Base-by-base conservation (phyloP, 2,113 vertebrate genomes). In the Tupaia chinensis region DNA sequence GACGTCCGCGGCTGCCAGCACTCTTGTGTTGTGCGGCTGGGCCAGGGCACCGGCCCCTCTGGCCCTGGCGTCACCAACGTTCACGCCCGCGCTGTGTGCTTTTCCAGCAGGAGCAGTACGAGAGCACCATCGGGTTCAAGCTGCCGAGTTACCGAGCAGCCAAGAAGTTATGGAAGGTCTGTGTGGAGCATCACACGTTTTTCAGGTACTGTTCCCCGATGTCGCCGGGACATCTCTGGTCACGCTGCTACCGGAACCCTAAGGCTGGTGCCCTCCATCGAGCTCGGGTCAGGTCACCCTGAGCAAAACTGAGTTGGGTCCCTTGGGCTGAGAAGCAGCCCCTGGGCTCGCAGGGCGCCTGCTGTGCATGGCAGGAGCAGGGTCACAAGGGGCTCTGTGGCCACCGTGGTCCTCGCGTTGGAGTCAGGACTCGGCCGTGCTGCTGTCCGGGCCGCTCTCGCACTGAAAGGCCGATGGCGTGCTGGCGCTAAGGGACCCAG, bases 121-220 rank as follows among this genome's bases (percentile, higher is more conserved):
- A 99, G 98, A 99, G 99, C 95, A 99, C 99, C 29, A 99, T 99
- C 83, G 99, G 99, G 32, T 99, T 99, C 98, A 99, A 99, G 97
- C 99, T 99, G 94, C 99, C 99, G 32, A 99, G 99, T 97, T 99
- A 99, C 97, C 99, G 99, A 94, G 99, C 99, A 20, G 99, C 99
- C n/a, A 99, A 99, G 98, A 99, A 99, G 98, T 98, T 99, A 94
- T 99, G 99, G 99, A 99, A 99, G 98, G 99, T 99, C 9, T 99
- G 99, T 97, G 99, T 99, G 54, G 99, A 99, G 32, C 99, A 99
- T 98, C 99, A 99, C 96, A 99, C 99, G 0, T 99, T 99, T 98
- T 99, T 99, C 99, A 99, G 99, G 99, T 99, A 98, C 96, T 93
- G 27, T 96, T 96, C 85, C 97, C 66, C 44, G 44, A 44, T 44